These are phyloP conservation scores for Parotocinclus haroldoi DNA, from an alignment of 2,797 vertebrate species.

Conservation along the genomic window DNA sequence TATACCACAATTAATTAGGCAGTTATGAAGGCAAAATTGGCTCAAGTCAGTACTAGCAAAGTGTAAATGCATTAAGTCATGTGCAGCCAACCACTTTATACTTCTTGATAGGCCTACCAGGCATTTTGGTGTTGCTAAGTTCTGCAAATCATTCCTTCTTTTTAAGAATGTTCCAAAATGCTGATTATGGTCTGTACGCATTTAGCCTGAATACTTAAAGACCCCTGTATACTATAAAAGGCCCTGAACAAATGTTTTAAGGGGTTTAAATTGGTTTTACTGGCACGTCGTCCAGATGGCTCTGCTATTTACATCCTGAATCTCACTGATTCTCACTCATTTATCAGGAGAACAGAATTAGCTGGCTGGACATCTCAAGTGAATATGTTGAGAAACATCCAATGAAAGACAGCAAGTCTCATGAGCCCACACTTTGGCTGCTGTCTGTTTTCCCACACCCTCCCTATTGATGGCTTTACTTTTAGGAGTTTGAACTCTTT, in stretches of 20 bases:
- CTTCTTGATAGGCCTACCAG: too few species aligned
- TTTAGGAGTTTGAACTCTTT: too few species aligned
- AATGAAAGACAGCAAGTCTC: constrained; percentile 33
- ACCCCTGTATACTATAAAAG: background rate
- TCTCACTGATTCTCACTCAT: constrained; percentile 28
- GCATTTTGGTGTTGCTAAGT: too few species aligned
- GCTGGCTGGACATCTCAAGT: constrained; percentile 1
- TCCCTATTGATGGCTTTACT: constrained; percentile 6
- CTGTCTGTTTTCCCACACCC: constrained; percentile 29
- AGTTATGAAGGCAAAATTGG: too few species aligned
- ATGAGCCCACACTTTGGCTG: constrained; percentile 32
- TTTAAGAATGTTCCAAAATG: too few species aligned
- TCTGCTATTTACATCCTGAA: background rate
- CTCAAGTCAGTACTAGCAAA: too few species aligned
- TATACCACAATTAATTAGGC: too few species aligned
- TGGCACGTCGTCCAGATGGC: background rate
- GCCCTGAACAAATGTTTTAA: background rate
- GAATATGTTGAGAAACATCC: constrained; percentile 41
- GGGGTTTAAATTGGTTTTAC: background rate
- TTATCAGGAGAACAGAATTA: constrained; percentile 13
- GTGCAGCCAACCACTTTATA: too few species aligned
- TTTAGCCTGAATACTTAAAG: too few species aligned
- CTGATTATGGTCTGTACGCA: too few species aligned
- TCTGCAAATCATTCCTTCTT: too few species aligned
- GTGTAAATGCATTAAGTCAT: too few species aligned